Conservation (phyloP, 64 coral and sea anemone species). For the Pachyseris speciosa region DNA sequence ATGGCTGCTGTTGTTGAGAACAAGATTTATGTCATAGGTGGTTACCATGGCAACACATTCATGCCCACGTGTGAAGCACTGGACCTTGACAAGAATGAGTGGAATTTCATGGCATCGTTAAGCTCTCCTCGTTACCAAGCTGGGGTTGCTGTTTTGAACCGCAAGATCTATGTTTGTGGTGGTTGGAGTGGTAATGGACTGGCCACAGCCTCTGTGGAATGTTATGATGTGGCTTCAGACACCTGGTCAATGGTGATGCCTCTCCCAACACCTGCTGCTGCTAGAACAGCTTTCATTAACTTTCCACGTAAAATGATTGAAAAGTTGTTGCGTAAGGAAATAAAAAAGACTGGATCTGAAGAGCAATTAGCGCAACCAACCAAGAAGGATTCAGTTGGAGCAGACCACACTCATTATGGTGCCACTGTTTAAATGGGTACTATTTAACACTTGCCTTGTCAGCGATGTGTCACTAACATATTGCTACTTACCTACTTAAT, state of each 20-base stretch:
- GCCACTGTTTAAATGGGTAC: not conserved
- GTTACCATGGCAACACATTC: conserved; percentile 83
- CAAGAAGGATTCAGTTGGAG: not conserved
- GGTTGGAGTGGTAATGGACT: conserved; percentile 86
- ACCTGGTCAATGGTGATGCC: conserved; percentile 76
- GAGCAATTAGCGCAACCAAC: not conserved
- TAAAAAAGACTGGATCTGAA: conserved; percentile 15
- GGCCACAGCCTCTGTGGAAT: conserved; percentile 78
- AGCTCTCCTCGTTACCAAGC: conserved; percentile 85
- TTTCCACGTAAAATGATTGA: conserved; percentile 95
- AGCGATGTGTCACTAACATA: too few relatives aligned
- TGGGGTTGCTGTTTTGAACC: conserved; percentile 83
- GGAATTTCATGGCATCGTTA: conserved; percentile 85
- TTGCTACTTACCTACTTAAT: too few relatives aligned
- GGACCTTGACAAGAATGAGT: conserved; percentile 81
- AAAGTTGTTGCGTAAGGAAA: conserved; percentile 57
- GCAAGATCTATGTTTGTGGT: conserved; percentile 95
- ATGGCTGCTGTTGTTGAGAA: conserved; percentile 87
- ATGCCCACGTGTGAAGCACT: conserved; percentile 83
- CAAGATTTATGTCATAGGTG: conserved; percentile 95
- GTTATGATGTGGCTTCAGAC: conserved; percentile 83
- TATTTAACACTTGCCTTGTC: too few relatives aligned
- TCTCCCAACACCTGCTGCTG: conserved; percentile 85
- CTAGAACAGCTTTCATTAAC: conserved; percentile 64
- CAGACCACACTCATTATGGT: not conserved